phyloP scores from a whole-genome alignment of 2,888 invertebrate genomes.

The Taphrorychus bicolor region DNA sequence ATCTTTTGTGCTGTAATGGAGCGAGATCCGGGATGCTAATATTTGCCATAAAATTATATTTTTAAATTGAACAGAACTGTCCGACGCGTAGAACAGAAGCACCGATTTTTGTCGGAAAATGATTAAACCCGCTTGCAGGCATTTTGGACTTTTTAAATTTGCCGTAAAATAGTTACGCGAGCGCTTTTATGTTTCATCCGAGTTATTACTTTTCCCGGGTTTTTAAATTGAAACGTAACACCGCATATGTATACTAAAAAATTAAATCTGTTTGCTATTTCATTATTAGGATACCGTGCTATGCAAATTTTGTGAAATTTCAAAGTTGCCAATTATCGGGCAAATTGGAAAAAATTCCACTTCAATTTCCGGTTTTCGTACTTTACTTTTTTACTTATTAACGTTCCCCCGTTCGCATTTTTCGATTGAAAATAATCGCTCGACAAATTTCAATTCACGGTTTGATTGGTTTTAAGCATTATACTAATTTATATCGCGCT shows the following conservation, averaged over 20 bases:
- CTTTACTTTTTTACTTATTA: constrained; percentile 15
- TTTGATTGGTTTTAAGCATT: constrained; percentile 4
- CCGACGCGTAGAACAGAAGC: constrained; percentile 38
- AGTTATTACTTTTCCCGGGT: constrained; percentile 34
- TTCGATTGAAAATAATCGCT: constrained; percentile 21
- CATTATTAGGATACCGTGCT: constrained; percentile 35
- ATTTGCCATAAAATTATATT: constrained; percentile 59
- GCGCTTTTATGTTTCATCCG: constrained; percentile 32
- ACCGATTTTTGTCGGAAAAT: constrained; percentile 23
- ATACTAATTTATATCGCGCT: no score
- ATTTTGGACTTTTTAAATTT: constrained; percentile 29
- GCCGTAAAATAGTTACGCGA: constrained; percentile 28
- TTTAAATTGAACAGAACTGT: constrained; percentile 56
- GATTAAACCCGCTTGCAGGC: constrained; percentile 22
- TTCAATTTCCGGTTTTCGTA: constrained; percentile 16
- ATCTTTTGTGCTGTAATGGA: constrained; percentile 56
- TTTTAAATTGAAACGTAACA: constrained; percentile 37
- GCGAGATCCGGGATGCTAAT: constrained; percentile 60
- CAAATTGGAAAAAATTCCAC: constrained; percentile 33
- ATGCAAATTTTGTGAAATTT: constrained; percentile 37
- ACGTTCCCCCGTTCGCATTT: constrained; percentile 13
- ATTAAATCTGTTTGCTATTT: constrained; percentile 41
- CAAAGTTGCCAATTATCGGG: constrained; percentile 30
- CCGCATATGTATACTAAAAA: constrained; percentile 34
- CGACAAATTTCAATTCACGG: constrained; percentile 26